Conservation (phyloP, 1,140 invertebrate genomes). For the Anastrepha obliqua region DNA sequence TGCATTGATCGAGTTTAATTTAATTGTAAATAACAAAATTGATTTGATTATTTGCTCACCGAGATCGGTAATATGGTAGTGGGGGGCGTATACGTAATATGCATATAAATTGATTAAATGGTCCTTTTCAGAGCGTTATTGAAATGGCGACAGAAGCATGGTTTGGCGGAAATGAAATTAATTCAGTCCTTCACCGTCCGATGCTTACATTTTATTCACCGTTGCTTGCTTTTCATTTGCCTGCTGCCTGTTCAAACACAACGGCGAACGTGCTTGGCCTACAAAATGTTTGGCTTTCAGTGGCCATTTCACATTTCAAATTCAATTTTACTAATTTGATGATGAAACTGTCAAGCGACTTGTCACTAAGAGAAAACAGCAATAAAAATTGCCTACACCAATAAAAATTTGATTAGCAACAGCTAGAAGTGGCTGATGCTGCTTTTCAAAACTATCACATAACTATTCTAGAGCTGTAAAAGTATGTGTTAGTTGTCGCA, state of each 20-base stretch:
- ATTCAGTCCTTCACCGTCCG: neutral
- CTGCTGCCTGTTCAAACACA: neutral
- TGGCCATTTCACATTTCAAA: slow-evolving; percentile 39
- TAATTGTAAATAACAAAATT: slow-evolving; percentile 17
- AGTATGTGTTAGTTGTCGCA: no score
- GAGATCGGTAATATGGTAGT: neutral
- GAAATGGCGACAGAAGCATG: neutral
- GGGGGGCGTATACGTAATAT: slow-evolving; percentile 14
- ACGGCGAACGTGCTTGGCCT: neutral
- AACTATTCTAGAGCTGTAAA: no score
- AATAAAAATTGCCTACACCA: neutral
- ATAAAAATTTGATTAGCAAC: neutral
- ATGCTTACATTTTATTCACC: no score
- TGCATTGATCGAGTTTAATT: neutral
- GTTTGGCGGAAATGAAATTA: neutral
- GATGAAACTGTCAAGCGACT: neutral
- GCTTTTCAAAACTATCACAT: no score
- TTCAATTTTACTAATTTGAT: slow-evolving; percentile 38
- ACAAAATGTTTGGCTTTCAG: neutral
- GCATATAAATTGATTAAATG: neutral
- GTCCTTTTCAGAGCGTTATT: neutral
- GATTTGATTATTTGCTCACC: slow-evolving; percentile 3
- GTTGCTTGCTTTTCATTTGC: neutral
- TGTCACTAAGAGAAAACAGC: neutral
- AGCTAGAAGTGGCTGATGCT: no score